Base-by-base conservation (phyloP, 2,888 invertebrate genomes). In the Apoda limacodes region DNA sequence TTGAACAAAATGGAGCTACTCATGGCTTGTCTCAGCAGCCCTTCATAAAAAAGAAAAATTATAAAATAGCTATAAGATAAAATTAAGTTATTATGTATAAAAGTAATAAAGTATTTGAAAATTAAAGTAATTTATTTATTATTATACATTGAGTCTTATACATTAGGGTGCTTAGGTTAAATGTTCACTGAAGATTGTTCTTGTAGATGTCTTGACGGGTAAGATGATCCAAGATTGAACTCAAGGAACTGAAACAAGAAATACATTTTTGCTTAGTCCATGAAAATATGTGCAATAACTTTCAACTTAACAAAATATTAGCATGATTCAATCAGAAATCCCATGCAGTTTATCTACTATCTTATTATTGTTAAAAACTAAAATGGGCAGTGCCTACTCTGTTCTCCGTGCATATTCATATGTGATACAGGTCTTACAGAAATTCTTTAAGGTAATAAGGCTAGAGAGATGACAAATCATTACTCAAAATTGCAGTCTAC, bases 1-100 rank as follows among this genome's bases (percentile, higher is more conserved):
- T 82, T 96, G 4, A 95, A 95, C 58, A 97, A 97, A 82, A 93
- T 97, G 89, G 97, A 98, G 76, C 83, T 95, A 48, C 84, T 97
- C 4, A 95, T 97, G 95, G 96, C 96, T 32, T 90, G 90, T 50
- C 75, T 91, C 9, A 89, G 90, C 39, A 90, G 90, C 55, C 88
- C 88, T 39, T 88, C 87, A 22, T 85, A 80, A 68, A 37, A 32
- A 33, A 17, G 13, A 25, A 7, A 13, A 25, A 25, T 25, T 25
- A 17, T 32, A 31, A 24, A 24, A 28, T 38, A 28, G 34, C 15
- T 27, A 39, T 27, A 44, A 39, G 45, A 31, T 37, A 41, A 32
- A 29, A 38, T 25, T 39, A 40, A 34, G 34, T 37, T 37, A 26
- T 45, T 45, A 54, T 50, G 46, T 48, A 41, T 41, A 50, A 45